Conservation (phyloP, 1,140 invertebrate genomes). For the Theocolax elegans region DNA sequence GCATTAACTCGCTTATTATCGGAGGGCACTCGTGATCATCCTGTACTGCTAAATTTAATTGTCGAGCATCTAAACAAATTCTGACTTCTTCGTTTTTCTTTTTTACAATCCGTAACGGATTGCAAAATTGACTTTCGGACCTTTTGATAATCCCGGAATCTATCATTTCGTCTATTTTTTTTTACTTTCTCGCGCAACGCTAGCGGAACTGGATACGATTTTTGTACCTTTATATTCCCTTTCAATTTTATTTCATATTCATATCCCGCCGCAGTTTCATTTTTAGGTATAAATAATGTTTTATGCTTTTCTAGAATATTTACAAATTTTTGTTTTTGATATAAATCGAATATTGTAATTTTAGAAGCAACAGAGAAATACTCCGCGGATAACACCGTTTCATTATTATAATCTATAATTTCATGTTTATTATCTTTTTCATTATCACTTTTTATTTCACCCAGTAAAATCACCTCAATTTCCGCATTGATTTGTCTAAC, state of each 20-base stretch:
- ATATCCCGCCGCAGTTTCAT: background rate
- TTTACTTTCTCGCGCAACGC: slow-evolving; percentile 51
- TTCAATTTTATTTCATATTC: background rate
- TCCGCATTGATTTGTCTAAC: background rate
- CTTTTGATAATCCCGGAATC: background rate
- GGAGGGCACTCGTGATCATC: slow-evolving; percentile 37
- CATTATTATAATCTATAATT: background rate
- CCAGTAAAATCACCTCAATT: background rate
- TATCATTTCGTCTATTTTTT: slow-evolving; percentile 44
- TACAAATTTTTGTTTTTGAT: background rate
- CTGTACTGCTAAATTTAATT: slow-evolving; percentile 20
- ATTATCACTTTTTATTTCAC: background rate
- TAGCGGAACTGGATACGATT: slow-evolving; percentile 49
- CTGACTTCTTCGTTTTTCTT: slow-evolving; percentile 50
- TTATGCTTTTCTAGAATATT: background rate
- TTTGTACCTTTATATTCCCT: background rate
- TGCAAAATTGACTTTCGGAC: slow-evolving; percentile 14
- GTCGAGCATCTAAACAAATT: slow-evolving; percentile 53
- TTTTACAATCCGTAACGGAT: slow-evolving; percentile 49
- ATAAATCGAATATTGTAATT: background rate
- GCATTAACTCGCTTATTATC: slow-evolving; percentile 22
- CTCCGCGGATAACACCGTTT: background rate
- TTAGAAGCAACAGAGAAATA: background rate
- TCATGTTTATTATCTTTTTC: background rate
- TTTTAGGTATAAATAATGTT: background rate